Evolutionary conservation across 2,797 vertebrate species (phyloP).

Genomic region (Leptoclinus maculatus): DNA sequence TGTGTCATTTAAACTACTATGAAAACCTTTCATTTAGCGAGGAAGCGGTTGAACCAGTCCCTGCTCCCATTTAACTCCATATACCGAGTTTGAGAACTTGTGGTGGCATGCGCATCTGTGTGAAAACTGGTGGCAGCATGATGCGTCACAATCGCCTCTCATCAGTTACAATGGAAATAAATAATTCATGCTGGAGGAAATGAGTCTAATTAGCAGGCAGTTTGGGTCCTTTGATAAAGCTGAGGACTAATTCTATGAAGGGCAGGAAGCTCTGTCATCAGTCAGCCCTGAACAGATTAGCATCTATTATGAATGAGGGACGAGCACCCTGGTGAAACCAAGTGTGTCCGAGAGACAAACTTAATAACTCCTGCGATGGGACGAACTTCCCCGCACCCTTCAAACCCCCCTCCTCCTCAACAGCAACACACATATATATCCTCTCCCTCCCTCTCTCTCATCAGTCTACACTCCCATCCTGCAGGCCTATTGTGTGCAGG

Average conservation of each 20-base stretch:
- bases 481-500: constrained; percentile 90
- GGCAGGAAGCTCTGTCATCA: constrained; percentile 98
- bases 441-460: constrained; percentile 34
- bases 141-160: constrained; percentile 95
- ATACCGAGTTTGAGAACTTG: constrained; percentile 79
- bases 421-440: constrained; percentile 54
- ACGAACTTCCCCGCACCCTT: constrained; percentile 83
- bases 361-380: constrained; percentile 94
- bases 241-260: constrained; percentile 95
- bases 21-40: neutral
- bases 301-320: constrained; percentile 98
- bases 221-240: constrained; percentile 98
- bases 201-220: constrained; percentile 99
- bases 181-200: constrained; percentile 99
- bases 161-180: constrained; percentile 98
- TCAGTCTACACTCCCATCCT: constrained; percentile 48
- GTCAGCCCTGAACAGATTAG: constrained; percentile 98
- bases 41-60: constrained; percentile 23
- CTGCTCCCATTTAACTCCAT: constrained; percentile 55
- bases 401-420: constrained; percentile 35
- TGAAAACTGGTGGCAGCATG: constrained; percentile 91
- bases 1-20: constrained; percentile 24
- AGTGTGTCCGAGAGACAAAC: constrained; percentile 98
- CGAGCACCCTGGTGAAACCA: constrained; percentile 94
- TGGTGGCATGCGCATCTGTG: constrained; percentile 90